phyloP scores from a whole-genome alignment of 2,888 invertebrate species.

The Thelaira solivaga region DNA sequence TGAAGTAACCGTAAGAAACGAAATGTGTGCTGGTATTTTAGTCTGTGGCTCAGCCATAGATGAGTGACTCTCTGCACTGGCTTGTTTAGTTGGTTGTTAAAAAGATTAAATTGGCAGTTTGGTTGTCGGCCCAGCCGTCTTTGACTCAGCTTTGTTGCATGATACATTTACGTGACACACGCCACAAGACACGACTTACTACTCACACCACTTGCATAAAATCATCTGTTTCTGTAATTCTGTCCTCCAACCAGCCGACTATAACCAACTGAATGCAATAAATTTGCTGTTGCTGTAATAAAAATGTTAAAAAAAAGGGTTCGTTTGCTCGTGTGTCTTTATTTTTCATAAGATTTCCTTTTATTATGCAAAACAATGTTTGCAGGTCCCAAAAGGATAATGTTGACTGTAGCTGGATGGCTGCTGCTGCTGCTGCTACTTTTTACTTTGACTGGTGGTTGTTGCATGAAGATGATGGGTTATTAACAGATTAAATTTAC shows the following conservation, averaged over 20 bases:
- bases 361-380: slow-evolving; percentile 54
- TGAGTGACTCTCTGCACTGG: background rate
- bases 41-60: background rate
- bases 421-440: background rate
- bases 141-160: slow-evolving; percentile 13
- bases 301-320: slow-evolving; percentile 43
- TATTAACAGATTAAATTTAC: slow-evolving; percentile 58
- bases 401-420: background rate
- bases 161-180: slow-evolving; percentile 58
- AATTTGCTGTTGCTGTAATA: slow-evolving; percentile 38
- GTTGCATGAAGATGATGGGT: slow-evolving; percentile 45
- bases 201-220: no score
- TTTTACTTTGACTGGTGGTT: slow-evolving; percentile 13
- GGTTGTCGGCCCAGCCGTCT: background rate
- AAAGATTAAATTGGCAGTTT: slow-evolving; percentile 41
- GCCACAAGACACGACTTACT: slow-evolving; percentile 38
- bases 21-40: background rate
- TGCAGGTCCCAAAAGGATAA: slow-evolving; percentile 58
- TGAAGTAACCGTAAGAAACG: background rate
- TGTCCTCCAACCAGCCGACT: background rate
- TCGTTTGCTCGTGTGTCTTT: background rate
- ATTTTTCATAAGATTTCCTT: slow-evolving; percentile 11
- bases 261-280: slow-evolving; percentile 27
- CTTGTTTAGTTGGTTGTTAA: slow-evolving; percentile 13
- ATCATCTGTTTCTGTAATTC: no score